These are phyloP conservation scores for Alloscopus bannaensis DNA, from an alignment of 2,888 invertebrate genomes.

Conservation along the genomic window DNA sequence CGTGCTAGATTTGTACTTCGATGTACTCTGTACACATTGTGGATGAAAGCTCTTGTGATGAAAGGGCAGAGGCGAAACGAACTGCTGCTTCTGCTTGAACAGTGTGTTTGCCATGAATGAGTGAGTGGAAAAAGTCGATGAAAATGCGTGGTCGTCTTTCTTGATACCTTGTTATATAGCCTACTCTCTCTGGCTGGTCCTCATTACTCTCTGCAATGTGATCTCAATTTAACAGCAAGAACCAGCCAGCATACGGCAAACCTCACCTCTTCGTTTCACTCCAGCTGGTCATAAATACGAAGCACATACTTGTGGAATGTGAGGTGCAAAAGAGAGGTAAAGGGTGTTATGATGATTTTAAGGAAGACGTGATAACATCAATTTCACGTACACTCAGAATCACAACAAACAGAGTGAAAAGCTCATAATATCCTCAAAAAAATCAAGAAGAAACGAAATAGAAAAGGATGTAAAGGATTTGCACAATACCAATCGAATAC, in stretches of 20 bases:
- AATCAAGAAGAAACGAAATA: background rate
- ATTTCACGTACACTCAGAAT: background rate
- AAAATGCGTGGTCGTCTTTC: slow-evolving; percentile 45
- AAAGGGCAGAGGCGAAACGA: background rate
- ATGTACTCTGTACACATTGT: too few species aligned
- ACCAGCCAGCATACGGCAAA: slow-evolving; percentile 23
- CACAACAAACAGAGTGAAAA: too few species aligned
- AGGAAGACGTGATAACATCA: background rate
- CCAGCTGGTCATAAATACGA: slow-evolving; percentile 45
- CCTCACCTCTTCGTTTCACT: slow-evolving; percentile 28
- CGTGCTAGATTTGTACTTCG: too few species aligned
- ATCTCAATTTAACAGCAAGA: background rate
- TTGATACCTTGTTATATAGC: too few species aligned
- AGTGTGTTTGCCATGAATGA: too few species aligned
- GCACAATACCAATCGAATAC: too few species aligned
- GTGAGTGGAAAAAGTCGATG: too few species aligned
- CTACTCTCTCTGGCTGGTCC: too few species aligned
- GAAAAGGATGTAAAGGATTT: background rate
- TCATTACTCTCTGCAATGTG: too few species aligned
- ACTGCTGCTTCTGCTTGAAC: too few species aligned
- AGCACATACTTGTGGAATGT: slow-evolving; percentile 56
- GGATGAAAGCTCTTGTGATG: background rate
- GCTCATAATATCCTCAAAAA: too few species aligned
- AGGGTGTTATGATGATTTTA: background rate
- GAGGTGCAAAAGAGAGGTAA: background rate